These are phyloP conservation scores for Sphecodes monilicornis DNA, from an alignment of 2,888 invertebrate genomes.

Conservation along the genomic window DNA sequence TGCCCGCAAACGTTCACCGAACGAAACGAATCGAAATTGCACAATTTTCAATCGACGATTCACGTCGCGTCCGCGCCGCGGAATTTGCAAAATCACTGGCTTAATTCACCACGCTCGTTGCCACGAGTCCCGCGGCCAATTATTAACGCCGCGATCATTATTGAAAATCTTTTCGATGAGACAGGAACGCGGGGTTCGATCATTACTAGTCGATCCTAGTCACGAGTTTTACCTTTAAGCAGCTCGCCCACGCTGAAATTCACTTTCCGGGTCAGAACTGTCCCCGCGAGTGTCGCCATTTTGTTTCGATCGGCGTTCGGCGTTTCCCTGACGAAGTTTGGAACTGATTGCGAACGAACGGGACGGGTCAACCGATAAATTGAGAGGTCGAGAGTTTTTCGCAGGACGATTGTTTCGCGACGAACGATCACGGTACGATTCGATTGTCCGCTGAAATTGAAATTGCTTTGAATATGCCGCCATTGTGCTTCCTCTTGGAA, in stretches of 20 bases:
- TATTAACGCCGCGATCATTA: constrained; percentile 36
- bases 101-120: not conserved
- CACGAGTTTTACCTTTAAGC: constrained; percentile 44
- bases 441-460: not conserved
- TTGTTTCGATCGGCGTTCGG: not conserved
- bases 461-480: not conserved
- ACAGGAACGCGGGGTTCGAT: constrained; percentile 19
- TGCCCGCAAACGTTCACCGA: constrained; percentile 9
- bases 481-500: not conserved
- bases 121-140: constrained; percentile 11
- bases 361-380: not conserved
- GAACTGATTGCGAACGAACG: not conserved
- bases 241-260: constrained; percentile 28
- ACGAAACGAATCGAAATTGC: constrained; percentile 34
- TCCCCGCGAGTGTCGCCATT: not conserved
- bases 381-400: not conserved
- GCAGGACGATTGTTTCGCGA: not conserved
- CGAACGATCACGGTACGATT: not conserved
- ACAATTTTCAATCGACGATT: constrained; percentile 44
- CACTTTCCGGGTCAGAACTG: not conserved
- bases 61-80: constrained; percentile 33
- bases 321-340: not conserved
- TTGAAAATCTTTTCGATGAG: constrained; percentile 30
- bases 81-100: constrained; percentile 28
- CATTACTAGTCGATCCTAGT: constrained; percentile 9